Evolutionary conservation across 2,113 vertebrate species (phyloP), one percentile per base, ranked within the genome.

Genomic region (Sebastes fasciatus): DNA sequence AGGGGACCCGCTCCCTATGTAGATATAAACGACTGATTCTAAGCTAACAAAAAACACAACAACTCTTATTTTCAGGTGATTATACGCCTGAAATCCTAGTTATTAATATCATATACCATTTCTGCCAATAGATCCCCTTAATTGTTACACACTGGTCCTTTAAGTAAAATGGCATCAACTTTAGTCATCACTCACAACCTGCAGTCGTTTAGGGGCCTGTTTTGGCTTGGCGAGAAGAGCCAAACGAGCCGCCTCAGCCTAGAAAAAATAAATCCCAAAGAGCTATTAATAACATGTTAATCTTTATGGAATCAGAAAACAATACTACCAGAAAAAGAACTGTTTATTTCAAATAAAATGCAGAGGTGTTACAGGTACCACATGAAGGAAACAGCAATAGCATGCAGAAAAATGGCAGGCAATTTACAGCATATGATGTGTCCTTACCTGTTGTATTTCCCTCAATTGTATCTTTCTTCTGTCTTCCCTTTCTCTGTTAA

Each of bases 401-500:
- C 19, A 73, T 45, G 19, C 1, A 40, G 2, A 57, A 9, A 34
- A 73, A 42, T 2, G 4, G 3, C 26, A 67, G 54, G 1, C 40
- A 5, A 52, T 19, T n/a, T 40, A 48, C 1, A 49, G 7, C 26
- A 26, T 2, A 21, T 1, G 0, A 12, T 0, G 10, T 10, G 16
- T n/a, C 3, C 73, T 80, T 83, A 94, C 95, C 90, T 58, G 85
- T 42, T 79, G 69, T 81, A 9, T 90, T 68, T 34, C 74, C 62
- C 1, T 80, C 63, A 85, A 90, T 74, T 85, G 68, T 23, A 80
- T 85, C 52, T 17, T 83, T 72, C 68, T 83, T 72, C 68, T 94
- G 0, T 89, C 74, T 58, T 85, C 74, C 66, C 21, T 91, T 75
- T 95, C 94, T 68, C 95, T 95, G 83, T 74, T 54, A 80, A 16